Percentiles rank a stretch among this genome's conserved stretches.
phyloP scores from a whole-genome alignment of 2,113 vertebrate species.

The Corythoichthys intestinalis region DNA sequence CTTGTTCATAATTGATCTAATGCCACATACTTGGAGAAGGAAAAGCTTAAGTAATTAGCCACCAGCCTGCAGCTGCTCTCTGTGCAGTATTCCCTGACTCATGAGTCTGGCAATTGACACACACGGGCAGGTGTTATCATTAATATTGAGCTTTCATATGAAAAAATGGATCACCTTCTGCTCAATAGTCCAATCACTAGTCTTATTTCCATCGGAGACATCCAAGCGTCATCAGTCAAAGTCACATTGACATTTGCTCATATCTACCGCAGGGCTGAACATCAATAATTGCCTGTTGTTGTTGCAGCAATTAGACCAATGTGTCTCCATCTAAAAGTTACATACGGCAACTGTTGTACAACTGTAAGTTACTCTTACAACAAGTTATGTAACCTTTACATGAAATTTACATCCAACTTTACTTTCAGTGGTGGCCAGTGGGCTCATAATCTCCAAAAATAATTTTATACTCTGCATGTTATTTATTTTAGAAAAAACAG shows the following conservation, averaged over 20 bases:
- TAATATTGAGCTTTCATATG: neutral
- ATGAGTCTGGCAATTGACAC: slow-evolving; percentile 16
- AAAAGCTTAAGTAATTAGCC: slow-evolving; percentile 6
- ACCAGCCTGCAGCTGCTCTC: slow-evolving; percentile 7
- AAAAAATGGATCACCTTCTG: neutral
- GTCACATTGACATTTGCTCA: neutral
- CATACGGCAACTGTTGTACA: too few species aligned
- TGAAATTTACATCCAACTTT: too few species aligned
- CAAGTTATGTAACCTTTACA: too few species aligned
- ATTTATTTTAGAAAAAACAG: neutral
- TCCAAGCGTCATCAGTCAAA: too few species aligned
- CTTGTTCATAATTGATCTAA: slow-evolving; percentile 23
- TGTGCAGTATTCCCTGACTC: slow-evolving; percentile 4
- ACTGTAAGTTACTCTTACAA: too few species aligned
- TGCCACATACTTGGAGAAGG: neutral
- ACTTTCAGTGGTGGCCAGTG: too few species aligned
- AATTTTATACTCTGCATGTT: too few species aligned
- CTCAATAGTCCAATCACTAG: neutral
- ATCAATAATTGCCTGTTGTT: neutral
- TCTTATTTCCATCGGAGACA: neutral
- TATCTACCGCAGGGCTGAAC: neutral
- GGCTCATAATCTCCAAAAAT: too few species aligned
- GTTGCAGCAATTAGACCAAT: too few species aligned
- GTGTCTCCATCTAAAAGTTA: too few species aligned
- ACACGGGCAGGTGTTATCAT: slow-evolving; percentile 21